phyloP scores from a whole-genome alignment of 2,888 invertebrate species.

The Tiliacea aurago region DNA sequence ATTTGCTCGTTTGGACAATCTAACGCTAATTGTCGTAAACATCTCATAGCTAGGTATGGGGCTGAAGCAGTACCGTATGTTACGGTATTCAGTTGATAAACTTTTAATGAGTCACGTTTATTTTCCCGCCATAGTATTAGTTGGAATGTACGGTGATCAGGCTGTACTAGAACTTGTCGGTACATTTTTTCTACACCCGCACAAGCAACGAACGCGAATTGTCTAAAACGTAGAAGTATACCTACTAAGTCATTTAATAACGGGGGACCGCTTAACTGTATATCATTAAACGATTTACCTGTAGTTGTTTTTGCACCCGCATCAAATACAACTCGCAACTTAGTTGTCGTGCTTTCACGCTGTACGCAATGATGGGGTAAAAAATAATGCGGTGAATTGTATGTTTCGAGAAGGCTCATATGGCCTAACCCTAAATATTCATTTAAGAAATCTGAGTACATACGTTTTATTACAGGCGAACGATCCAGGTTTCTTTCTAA shows the following conservation, averaged over 20 bases:
- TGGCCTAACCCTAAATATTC: too few relatives aligned
- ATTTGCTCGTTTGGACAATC: not conserved
- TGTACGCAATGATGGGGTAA: too few relatives aligned
- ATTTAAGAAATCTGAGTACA: too few relatives aligned
- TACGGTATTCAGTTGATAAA: too few relatives aligned
- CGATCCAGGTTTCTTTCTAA: conserved; percentile 2
- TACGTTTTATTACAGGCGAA: not conserved
- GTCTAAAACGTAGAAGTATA: conserved; percentile 2
- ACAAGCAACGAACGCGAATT: not conserved
- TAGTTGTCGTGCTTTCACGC: too few relatives aligned
- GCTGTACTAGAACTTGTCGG: not conserved
- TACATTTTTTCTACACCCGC: not conserved
- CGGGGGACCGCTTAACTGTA: too few relatives aligned
- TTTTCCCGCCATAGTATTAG: not conserved
- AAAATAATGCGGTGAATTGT: too few relatives aligned
- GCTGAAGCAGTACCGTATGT: too few relatives aligned
- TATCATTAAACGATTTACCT: too few relatives aligned
- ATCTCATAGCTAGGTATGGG: conserved; percentile 3
- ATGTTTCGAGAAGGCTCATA: too few relatives aligned
- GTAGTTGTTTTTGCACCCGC: too few relatives aligned
- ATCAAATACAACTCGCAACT: too few relatives aligned
- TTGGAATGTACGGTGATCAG: not conserved
- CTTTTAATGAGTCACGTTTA: not conserved
- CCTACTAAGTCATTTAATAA: not conserved
- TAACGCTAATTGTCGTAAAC: not conserved